Base-by-base conservation (phyloP, 2,888 invertebrate species). In the Eristalinus aeneus region DNA sequence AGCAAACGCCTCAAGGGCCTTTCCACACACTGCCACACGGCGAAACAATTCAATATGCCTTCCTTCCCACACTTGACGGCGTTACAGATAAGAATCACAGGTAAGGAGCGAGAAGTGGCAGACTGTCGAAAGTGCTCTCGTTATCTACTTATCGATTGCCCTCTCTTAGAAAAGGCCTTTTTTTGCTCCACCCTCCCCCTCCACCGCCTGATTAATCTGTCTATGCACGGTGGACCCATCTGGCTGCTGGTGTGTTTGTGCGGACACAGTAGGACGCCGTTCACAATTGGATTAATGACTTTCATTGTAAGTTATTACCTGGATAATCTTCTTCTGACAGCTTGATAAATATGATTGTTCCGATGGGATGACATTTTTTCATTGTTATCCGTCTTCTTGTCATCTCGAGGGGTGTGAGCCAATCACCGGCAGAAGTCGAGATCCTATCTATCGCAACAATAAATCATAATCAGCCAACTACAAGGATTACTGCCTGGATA, bases 231-330 rank as follows among this genome's bases (percentile, higher is more conserved):
- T 56, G 56, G 56, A 56, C 16, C n/a, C 27, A 16, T 53, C 27
- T 31, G 53, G 34, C 34, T 56, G 67, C 10, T 27, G 12, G 58
- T 71, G 36, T 58, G 58, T 56, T 54, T 71, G 58, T 36, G 68
- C 36, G 67, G 68, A 65, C 36, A 72, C 76, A 76, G 76, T 73
- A 68, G 73, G 77, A 81, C 69, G 60, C 53, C 64, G 68, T 67
- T 73, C 86, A 77, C 81, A 86, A 81, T 86, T 81, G 86, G 86
- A 86, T 86, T 86, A 86, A 86, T 86, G 86, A 86, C 86, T 86
- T 86, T 86, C 73, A 81, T 81, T 86, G 86, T 86, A 86, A 86
- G 86, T 86, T 86, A 86, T 86, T 86, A 86, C 86, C 86, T 86
- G 86, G 81, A 78, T 86, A 86, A 86, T 86, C 86, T 81, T 81